phyloP scores from a whole-genome alignment of 2,888 invertebrate genomes.

The Brachylomia viminalis region DNA sequence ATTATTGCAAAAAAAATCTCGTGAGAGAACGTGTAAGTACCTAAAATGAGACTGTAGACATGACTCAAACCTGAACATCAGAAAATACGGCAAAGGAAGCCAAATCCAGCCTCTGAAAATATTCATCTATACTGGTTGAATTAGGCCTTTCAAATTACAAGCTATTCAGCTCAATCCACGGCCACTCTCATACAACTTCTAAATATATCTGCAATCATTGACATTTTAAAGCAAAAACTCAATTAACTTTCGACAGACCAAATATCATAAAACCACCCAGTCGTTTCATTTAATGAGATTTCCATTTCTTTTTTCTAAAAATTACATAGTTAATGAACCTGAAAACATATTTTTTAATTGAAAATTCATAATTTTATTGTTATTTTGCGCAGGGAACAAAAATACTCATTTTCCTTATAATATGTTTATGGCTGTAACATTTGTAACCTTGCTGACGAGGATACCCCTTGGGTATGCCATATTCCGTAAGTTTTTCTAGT shows the following conservation, averaged over 20 bases:
- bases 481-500: slow-evolving; percentile 76
- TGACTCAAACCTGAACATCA: background rate
- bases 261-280: slow-evolving; percentile 41
- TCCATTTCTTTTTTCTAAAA: slow-evolving; percentile 22
- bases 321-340: slow-evolving; percentile 47
- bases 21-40: background rate
- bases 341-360: slow-evolving; percentile 58
- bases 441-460: slow-evolving; percentile 74
- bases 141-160: background rate
- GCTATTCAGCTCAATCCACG: background rate
- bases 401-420: slow-evolving; percentile 67
- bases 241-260: slow-evolving; percentile 45
- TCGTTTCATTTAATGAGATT: slow-evolving; percentile 42
- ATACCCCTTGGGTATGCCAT: slow-evolving; percentile 67
- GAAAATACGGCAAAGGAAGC: background rate
- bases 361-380: slow-evolving; percentile 67
- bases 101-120: background rate
- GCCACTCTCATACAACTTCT: background rate
- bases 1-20: background rate
- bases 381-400: slow-evolving; percentile 61
- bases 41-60: background rate
- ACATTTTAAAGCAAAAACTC: slow-evolving; percentile 17
- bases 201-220: background rate
- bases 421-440: slow-evolving; percentile 78
- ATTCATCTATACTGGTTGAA: too few relatives aligned